A percentile compares a stretch with the other conserved stretches of the same genome.
These are phyloP conservation scores for Drosophila pegasa DNA, from an alignment of 2,888 invertebrate genomes.

Conservation along the genomic window DNA sequence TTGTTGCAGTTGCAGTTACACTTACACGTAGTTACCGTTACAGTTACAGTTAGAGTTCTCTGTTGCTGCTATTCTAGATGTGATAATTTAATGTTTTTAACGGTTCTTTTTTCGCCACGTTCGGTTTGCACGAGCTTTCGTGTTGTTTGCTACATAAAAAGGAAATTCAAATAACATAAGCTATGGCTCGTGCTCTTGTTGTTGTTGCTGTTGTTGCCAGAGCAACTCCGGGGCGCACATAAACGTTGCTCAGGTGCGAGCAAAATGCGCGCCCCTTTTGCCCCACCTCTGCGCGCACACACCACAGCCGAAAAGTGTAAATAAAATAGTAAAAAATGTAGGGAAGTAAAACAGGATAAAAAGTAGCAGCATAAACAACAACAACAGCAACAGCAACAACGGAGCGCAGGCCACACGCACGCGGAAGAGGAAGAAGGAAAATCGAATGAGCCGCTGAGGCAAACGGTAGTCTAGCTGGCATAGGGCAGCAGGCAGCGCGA, in stretches of 20 bases:
- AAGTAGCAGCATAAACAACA: conserved; percentile 48
- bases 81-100: conserved; percentile 14
- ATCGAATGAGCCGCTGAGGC: conserved; percentile 54
- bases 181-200: conserved; percentile 17
- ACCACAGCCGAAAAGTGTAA: conserved; percentile 60
- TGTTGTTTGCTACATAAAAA: conserved; percentile 34
- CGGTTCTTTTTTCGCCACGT: conserved; percentile 42
- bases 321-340: conserved; percentile 63
- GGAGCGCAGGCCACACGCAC: conserved; percentile 33
- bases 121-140: conserved; percentile 39
- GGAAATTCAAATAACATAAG: conserved; percentile 37
- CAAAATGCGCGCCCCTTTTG: conserved; percentile 17
- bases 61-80: conserved; percentile 16
- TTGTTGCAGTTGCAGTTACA: conserved; percentile 4
- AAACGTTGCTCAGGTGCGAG: conserved; percentile 60
- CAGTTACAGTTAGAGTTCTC: conserved; percentile 1
- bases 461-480: conserved; percentile 13
- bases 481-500: conserved; percentile 17
- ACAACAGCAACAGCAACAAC: conserved; percentile 28
- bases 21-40: conserved; percentile 2
- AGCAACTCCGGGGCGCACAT: conserved; percentile 48
- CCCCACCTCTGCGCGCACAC: conserved; percentile 22
- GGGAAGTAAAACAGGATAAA: conserved; percentile 56
- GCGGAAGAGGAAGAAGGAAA: conserved; percentile 59
- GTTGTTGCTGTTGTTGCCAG: conserved; percentile 53